Conservation (phyloP, 2,797 vertebrate genomes). For the Semotilus atromaculatus region DNA sequence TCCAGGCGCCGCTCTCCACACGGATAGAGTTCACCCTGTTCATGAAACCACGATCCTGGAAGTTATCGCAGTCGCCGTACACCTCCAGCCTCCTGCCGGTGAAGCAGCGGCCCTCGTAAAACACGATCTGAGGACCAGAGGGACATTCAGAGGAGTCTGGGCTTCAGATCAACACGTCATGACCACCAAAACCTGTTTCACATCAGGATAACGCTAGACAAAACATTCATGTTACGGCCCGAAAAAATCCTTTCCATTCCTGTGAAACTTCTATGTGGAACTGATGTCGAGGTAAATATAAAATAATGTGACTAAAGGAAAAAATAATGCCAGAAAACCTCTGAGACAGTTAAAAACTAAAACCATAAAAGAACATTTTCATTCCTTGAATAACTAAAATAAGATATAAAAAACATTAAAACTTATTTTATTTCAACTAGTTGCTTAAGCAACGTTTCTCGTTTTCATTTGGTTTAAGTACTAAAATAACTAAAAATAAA, state of each 20-base stretch:
- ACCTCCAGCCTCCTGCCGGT: slow-evolving; percentile 89
- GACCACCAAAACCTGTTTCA: accelerated
- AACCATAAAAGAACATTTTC: neutral
- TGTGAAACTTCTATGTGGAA: neutral
- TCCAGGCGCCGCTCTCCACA: slow-evolving; percentile 89
- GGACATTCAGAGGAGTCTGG: too few species aligned
- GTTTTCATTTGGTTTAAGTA: neutral
- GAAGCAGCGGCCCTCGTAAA: slow-evolving; percentile 91
- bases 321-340: neutral
- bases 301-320: neutral
- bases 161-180: neutral
- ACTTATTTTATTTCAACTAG: neutral
- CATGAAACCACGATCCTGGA: slow-evolving; percentile 92
- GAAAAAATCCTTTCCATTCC: neutral
- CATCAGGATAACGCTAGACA: too few species aligned
- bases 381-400: neutral
- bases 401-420: neutral
- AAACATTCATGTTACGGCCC: too few species aligned
- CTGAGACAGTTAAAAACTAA: neutral
- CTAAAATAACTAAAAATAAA: neutral
- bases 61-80: slow-evolving; percentile 87
- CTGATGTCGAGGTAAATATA: neutral
- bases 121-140: slow-evolving; percentile 79
- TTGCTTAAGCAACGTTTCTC: neutral
- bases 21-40: slow-evolving; percentile 90